Conservation (phyloP, 2,888 invertebrate species). For the Nephrocerus scutellatus region DNA sequence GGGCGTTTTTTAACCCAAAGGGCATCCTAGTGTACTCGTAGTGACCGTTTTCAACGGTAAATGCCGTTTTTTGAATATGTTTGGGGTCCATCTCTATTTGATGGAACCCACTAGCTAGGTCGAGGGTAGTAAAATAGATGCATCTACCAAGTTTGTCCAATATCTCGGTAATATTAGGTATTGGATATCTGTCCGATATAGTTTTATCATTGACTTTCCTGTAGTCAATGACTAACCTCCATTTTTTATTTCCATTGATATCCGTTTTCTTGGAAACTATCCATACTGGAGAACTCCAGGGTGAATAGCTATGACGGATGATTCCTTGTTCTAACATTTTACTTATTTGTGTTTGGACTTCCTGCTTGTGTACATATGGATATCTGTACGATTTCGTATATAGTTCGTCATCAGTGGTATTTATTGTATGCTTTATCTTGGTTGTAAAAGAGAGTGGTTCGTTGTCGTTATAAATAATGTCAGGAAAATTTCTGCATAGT, state of each 20-base stretch:
- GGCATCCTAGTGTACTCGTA: slow-evolving; percentile 29
- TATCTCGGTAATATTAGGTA: too few relatives aligned
- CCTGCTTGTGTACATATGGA: slow-evolving; percentile 11
- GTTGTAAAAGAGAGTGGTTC: slow-evolving; percentile 5
- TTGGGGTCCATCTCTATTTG: too few relatives aligned
- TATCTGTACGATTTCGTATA: slow-evolving; percentile 13
- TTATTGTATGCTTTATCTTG: slow-evolving; percentile 11
- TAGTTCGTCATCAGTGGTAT: slow-evolving; percentile 5
- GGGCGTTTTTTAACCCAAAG: slow-evolving; percentile 42
- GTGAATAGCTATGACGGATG: slow-evolving; percentile 11
- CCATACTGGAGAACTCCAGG: slow-evolving; percentile 9
- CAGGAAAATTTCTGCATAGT: too few relatives aligned
- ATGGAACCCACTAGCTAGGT: too few relatives aligned
- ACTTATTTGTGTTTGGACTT: slow-evolving; percentile 6
- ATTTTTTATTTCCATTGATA: slow-evolving; percentile 22
- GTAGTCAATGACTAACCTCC: too few relatives aligned
- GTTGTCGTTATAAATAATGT: too few relatives aligned
- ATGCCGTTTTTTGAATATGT: too few relatives aligned
- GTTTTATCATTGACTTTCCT: too few relatives aligned
- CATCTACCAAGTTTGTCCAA: background rate
- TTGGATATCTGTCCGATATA: too few relatives aligned
- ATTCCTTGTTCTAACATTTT: slow-evolving; percentile 12
- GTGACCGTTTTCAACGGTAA: slow-evolving; percentile 12
- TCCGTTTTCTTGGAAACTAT: slow-evolving; percentile 16
- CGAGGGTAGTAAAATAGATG: too few relatives aligned